Base-by-base conservation (phyloP, 2,797 vertebrate species). In the Rhinella marina region DNA sequence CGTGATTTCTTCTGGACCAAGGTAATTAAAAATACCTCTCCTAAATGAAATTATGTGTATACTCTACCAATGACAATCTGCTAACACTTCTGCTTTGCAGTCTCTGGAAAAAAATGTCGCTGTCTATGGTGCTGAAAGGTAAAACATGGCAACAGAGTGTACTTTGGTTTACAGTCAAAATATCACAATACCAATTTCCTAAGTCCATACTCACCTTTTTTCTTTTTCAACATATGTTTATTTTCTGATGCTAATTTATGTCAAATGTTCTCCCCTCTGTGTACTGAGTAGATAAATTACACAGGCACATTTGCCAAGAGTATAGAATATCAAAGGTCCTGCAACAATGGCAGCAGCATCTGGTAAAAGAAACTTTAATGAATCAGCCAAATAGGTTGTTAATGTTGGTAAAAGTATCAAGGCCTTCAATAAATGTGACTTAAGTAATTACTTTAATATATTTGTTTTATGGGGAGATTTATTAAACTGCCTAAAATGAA, bases 11-110 rank as follows among this genome's bases (percentile, higher is more conserved):
- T 78, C 76, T 84, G 23, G 29, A 72, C 62, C 75, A 61, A 61
- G 52, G 81, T 88, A 88, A 84, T 88, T 84, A 88, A 70, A 84
- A 79, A 68, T 84, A 61, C 64, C 62, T 88, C 52, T 84, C 54
- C 81, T 56, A 79, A 84, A 79, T 79, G 62, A 56, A 84, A 88
- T 88, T 29, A 70, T 70, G 21, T 87, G 12, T 29, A 57, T 68
- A 32, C 10, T 68, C 48, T 78, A 56, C 78, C 17, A 83, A 19
- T 27, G 21, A 17, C 59, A 32, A 57, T 57, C 25, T 27, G 14
- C n/a, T 66, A 32, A 80, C 16, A 7, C 62, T 64, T 25, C 23
- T 25, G 62, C 23, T 41, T 5, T 41, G 41, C 41, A 41, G 41
- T 6, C 41, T 41, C 11, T 68, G 25, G 0, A 29, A n/a, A 21